phyloP scores from a whole-genome alignment of 2,113 vertebrate genomes.

The Petroica traversi region DNA sequence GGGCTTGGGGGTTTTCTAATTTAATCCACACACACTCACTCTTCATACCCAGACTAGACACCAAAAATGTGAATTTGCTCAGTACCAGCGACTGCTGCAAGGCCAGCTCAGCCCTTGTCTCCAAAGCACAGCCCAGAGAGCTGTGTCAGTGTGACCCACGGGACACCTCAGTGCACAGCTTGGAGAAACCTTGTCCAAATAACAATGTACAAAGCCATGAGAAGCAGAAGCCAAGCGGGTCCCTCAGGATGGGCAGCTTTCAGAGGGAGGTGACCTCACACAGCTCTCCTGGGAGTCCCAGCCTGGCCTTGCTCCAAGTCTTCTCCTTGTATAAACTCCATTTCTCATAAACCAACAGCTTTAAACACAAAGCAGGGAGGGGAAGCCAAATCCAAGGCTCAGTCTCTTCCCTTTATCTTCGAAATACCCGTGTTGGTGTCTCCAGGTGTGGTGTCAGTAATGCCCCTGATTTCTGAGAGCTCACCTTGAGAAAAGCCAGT shows the following conservation, averaged over 20 bases:
- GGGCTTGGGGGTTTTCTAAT: background rate
- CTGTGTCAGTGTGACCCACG: background rate
- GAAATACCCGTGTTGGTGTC: background rate
- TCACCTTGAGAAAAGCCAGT: background rate
- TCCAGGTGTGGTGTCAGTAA: background rate
- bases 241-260: background rate
- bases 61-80: background rate
- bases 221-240: background rate
- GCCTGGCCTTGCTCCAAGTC: background rate
- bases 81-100: background rate
- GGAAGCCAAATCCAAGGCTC: background rate
- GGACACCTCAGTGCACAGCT: background rate
- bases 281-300: background rate
- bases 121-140: background rate
- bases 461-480: background rate
- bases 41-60: background rate
- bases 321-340: background rate
- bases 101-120: background rate
- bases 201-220: background rate
- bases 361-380: conserved; percentile 11
- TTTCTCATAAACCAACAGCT: background rate
- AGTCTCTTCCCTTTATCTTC: background rate
- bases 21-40: background rate
- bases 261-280: background rate
- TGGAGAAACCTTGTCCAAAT: background rate